These are phyloP conservation scores for Monarcha castaneiventris DNA, from an alignment of 2,113 vertebrate species.

Conservation along the genomic window DNA sequence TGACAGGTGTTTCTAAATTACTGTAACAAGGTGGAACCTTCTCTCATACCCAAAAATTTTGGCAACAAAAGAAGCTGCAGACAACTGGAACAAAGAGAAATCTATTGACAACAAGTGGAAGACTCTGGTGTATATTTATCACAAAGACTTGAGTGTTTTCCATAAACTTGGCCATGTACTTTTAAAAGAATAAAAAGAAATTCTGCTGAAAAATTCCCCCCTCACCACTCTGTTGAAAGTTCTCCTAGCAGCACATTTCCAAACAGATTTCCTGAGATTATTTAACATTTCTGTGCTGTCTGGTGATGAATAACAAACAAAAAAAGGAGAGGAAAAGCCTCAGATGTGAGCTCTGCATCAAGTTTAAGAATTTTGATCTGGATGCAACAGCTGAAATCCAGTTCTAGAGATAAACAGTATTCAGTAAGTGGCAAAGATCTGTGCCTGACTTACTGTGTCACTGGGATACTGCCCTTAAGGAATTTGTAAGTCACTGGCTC, in stretches of 20 bases:
- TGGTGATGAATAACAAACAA: background rate
- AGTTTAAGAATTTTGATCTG: background rate
- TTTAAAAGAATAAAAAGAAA: background rate
- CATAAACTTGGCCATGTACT: background rate
- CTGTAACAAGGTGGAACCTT: slow-evolving; percentile 48
- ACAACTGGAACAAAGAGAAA: slow-evolving; percentile 43
- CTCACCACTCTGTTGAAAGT: background rate
- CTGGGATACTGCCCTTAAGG: background rate
- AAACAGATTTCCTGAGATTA: background rate
- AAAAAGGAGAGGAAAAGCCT: background rate
- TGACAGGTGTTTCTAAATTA: slow-evolving; percentile 59
- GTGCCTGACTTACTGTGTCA: background rate
- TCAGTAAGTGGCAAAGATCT: background rate
- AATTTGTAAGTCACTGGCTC: background rate
- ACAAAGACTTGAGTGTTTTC: background rate
- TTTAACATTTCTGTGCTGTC: background rate
- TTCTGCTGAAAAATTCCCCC: background rate
- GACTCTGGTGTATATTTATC: background rate
- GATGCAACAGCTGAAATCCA: background rate
- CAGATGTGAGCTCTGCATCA: background rate
- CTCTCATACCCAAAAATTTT: slow-evolving; percentile 11
- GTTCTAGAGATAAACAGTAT: background rate
- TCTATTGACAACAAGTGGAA: slow-evolving; percentile 15
- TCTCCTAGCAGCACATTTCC: background rate
- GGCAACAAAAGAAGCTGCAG: slow-evolving; percentile 32